Percentiles rank a stretch among this genome's conserved stretches.
Conservation (phyloP, 2,888 invertebrate species). For the Onthophagus sagittarius region DNA sequence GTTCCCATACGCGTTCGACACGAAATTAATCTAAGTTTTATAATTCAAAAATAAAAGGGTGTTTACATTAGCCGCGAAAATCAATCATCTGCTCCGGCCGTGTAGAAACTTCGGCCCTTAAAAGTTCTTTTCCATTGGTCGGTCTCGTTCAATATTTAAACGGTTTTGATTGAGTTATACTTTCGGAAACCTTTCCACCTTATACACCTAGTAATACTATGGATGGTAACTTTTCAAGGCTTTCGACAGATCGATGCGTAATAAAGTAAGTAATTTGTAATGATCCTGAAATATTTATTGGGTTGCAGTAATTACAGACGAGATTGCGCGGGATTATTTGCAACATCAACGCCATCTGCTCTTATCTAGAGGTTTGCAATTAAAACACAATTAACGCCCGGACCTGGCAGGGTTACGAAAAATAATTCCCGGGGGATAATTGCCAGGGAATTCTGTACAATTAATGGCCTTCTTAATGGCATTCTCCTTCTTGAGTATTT, state of each 20-base stretch:
- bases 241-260: background rate
- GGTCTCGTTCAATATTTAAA: background rate
- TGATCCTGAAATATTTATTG: background rate
- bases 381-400: background rate
- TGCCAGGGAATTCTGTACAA: background rate
- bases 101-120: slow-evolving; percentile 10
- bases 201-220: background rate
- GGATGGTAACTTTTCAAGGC: background rate
- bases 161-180: slow-evolving; percentile 1
- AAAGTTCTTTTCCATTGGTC: slow-evolving; percentile 11
- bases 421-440: background rate
- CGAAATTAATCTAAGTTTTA: slow-evolving; percentile 22
- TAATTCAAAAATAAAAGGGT: slow-evolving; percentile 21
- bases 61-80: slow-evolving; percentile 15
- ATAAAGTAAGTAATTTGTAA: background rate
- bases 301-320: background rate
- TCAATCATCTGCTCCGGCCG: slow-evolving; percentile 19
- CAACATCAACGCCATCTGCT: background rate
- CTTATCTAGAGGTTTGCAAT: background rate
- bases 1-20: background rate
- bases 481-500: background rate
- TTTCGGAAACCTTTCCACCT: background rate
- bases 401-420: background rate
- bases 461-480: background rate
- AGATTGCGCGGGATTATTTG: background rate